Conservation (phyloP, 2,113 vertebrate genomes). For the Saguinus imperator region DNA sequence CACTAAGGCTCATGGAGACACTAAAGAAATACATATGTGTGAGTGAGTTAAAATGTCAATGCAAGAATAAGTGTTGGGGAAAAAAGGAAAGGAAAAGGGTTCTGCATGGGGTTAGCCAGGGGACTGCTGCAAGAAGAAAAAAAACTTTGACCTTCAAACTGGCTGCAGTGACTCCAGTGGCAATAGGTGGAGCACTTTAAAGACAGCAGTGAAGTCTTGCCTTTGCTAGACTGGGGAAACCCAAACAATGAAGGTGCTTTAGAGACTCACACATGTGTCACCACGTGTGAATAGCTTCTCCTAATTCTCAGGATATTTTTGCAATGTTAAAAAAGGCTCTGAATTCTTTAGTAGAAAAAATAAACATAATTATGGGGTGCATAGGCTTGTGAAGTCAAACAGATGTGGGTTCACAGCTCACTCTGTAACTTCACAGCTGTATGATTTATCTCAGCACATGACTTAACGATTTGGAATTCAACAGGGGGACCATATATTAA, state of each 20-base stretch:
- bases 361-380: not conserved
- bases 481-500: not conserved
- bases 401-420: not conserved
- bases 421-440: not conserved
- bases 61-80: not conserved
- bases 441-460: not conserved
- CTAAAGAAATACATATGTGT: not conserved
- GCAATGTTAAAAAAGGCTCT: not conserved
- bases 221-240: not conserved
- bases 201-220: rapidly evolving
- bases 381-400: not conserved
- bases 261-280: no score
- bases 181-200: not conserved
- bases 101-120: not conserved
- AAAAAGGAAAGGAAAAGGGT: not conserved
- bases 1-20: rapidly evolving
- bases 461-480: not conserved
- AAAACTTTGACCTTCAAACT: not conserved
- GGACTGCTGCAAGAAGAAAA: not conserved
- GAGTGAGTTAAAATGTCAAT: not conserved
- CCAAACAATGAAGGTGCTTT: not conserved
- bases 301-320: not conserved
- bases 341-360: not conserved
- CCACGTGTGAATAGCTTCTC: not conserved
- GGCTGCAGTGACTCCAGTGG: not conserved